These are phyloP conservation scores for Hetaerina titia DNA, from an alignment of 2,888 invertebrate genomes.

Conservation along the genomic window DNA sequence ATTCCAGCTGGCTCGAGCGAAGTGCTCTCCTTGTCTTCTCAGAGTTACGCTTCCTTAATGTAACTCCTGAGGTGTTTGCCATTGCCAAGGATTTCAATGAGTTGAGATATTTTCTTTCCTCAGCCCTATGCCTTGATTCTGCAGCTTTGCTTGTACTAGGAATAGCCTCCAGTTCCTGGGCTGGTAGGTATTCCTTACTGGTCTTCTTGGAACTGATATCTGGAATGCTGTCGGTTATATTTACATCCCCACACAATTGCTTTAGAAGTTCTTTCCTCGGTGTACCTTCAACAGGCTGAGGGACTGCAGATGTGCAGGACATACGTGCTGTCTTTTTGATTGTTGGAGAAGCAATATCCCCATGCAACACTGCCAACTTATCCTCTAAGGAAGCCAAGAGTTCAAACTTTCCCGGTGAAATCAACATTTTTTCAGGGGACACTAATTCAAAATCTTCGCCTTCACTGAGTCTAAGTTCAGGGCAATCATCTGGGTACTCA, in stretches of 20 bases:
- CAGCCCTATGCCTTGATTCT: conserved; percentile 29
- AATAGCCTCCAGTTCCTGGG: background rate
- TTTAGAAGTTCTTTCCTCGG: background rate
- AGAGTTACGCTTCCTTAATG: background rate
- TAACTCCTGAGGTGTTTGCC: background rate
- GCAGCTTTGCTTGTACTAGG: conserved; percentile 47
- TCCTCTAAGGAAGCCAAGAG: conserved; percentile 19
- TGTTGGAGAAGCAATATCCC: background rate
- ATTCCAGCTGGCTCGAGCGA: background rate
- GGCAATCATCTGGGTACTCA: conserved; percentile 36
- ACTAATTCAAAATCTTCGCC: background rate
- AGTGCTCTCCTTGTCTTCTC: background rate
- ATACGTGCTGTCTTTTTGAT: conserved; percentile 47
- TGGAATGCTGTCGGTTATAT: background rate
- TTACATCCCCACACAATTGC: background rate
- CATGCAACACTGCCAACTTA: conserved; percentile 22
- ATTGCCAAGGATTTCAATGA: background rate
- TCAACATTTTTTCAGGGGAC: background rate
- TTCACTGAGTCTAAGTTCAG: conserved; percentile 41
- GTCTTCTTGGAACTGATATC: background rate
- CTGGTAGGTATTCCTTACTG: background rate
- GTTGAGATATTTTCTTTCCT: background rate
- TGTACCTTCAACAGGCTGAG: background rate
- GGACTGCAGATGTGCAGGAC: background rate
- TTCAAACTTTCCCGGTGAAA: conserved; percentile 3